Evolutionary conservation across 37 sponge, comb jelly and placozoan genomes (phyloP), one percentile per base, ranked within the genome.

Genomic region (Dysidea cf. avara): DNA sequence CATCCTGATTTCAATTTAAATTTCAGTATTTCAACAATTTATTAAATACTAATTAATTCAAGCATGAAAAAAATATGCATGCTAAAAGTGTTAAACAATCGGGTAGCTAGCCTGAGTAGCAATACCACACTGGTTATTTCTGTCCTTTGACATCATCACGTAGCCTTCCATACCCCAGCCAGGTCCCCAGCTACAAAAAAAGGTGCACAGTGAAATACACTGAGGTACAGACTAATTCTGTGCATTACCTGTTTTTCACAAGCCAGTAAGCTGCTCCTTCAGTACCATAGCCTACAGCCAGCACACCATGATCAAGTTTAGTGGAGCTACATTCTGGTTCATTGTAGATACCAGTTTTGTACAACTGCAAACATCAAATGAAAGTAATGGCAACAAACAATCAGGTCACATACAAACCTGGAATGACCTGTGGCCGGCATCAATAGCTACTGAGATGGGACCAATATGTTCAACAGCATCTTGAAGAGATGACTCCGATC

Each of bases 401-500:
- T 40, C n/a, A 11, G 26, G 46, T 58, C 22, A 58, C 60, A 72
- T 25, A 7, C 58, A 56, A 2, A 83, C 77, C 72, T 89, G 90
- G 71, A 92, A 96, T 32, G 80, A 80, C 5, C 50, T 0, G 35
- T 81, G 79, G n/a, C 80, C 55, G 29, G 96, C 96, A 62, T 96
- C 96, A 26, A 96, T 92, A 34, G 92, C 96, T 24, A 92, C 86
- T 63, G 96, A 91, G 70, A 96, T 86, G 25, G 96, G 96, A 2
- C 92, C 92, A 22, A 85, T 66, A 39, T 60, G 60, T 22, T 84
- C 85, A 14, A 86, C 57, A 16, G 96, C 96, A 22, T 81, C 53
- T 22, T 53, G 49, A 22, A 96, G 82, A 39, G 79, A 83, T 17
- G 32, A 60, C 74, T 88, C 92, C 59, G 79, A 64, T 21, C 61